These are phyloP conservation scores for Tetranychus cinnabarinus DNA, from an alignment of 1,140 invertebrate genomes.

Conservation along the genomic window DNA sequence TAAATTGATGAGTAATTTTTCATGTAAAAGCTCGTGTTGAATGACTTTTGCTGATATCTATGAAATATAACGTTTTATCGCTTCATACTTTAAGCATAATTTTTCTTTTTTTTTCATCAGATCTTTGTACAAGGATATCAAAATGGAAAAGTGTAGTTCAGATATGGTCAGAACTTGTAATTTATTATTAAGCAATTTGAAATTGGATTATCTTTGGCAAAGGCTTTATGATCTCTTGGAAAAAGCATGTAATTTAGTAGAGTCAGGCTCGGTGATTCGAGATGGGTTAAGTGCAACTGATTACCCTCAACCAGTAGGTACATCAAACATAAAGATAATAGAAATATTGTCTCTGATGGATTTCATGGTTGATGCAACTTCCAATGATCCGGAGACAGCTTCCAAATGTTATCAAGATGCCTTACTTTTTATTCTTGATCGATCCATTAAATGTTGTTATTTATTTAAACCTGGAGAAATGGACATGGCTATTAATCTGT, in stretches of 20 bases:
- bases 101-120: slow-evolving; percentile 5
- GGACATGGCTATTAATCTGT: slow-evolving; percentile 35
- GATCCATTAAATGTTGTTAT: slow-evolving; percentile 32
- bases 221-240: neutral
- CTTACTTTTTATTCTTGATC: slow-evolving; percentile 33
- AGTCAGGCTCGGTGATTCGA: too few relatives aligned
- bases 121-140: neutral
- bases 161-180: slow-evolving; percentile 3
- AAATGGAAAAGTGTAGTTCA: neutral
- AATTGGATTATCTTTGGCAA: slow-evolving; percentile 9
- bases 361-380: slow-evolving; percentile 5
- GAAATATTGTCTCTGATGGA: slow-evolving; percentile 29
- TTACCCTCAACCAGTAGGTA: slow-evolving; percentile 15
- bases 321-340: slow-evolving; percentile 16
- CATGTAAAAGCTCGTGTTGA: slow-evolving; percentile 63
- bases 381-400: slow-evolving; percentile 43
- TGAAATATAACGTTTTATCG: slow-evolving; percentile 61
- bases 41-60: slow-evolving; percentile 60
- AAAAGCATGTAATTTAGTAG: neutral
- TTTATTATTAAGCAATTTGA: slow-evolving; percentile 7
- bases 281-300: neutral
- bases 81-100: slow-evolving; percentile 38
- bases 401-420: slow-evolving; percentile 49
- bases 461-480: slow-evolving; percentile 35
- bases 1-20: slow-evolving; percentile 25